These are phyloP conservation scores for Halichoeres trimaculatus DNA, from an alignment of 2,113 vertebrate species.

Conservation along the genomic window DNA sequence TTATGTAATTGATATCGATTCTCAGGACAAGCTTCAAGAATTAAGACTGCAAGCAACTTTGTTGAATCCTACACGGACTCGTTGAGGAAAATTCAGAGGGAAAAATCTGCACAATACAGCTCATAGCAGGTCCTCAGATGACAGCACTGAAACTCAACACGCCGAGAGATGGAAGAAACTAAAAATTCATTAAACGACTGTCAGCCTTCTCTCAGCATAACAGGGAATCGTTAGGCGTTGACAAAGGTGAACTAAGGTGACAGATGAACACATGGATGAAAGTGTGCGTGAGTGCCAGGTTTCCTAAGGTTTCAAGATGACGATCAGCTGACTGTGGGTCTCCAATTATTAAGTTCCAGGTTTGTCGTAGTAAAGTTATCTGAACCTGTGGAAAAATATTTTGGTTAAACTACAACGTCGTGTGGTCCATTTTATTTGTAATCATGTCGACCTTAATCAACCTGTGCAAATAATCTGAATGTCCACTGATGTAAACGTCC, in stretches of 20 bases:
- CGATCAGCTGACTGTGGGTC: background rate
- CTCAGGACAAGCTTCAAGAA: background rate
- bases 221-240: background rate
- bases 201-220: background rate
- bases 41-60: background rate
- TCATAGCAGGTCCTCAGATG: background rate
- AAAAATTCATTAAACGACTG: background rate
- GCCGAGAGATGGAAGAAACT: background rate
- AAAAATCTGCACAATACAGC: background rate
- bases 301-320: background rate
- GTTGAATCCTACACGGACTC: background rate
- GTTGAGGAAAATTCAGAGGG: background rate
- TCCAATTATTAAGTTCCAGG: background rate
- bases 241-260: slow-evolving; percentile 16
- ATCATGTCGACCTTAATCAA: background rate
- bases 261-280: background rate
- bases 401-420: background rate
- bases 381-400: background rate
- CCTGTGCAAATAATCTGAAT: background rate
- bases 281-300: background rate
- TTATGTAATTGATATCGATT: background rate
- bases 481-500: background rate
- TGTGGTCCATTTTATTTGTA: background rate
- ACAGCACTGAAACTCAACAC: background rate
- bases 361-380: background rate